Evolutionary conservation across 2,113 vertebrate genomes (phyloP).

Genomic region (Motacilla tschutschensis): DNA sequence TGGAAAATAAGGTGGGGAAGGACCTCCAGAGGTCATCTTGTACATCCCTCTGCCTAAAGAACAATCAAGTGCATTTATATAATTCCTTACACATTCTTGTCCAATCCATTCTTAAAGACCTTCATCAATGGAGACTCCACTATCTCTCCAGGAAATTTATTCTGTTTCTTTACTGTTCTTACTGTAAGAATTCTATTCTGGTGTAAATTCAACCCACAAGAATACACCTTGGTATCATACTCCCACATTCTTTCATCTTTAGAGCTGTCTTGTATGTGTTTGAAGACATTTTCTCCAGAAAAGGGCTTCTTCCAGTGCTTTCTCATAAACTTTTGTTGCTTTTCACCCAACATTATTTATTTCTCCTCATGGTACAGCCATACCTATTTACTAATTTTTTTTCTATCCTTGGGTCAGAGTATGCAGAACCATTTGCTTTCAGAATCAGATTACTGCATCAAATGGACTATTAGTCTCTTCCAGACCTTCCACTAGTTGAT

Average conservation of each 20-base stretch:
- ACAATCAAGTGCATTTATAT: background rate
- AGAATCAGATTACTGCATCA: constrained; percentile 33
- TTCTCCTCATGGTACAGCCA: background rate
- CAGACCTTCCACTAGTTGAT: constrained; percentile 5
- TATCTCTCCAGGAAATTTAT: background rate
- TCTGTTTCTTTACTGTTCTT: background rate
- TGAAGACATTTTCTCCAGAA: background rate
- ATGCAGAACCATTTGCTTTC: constrained; percentile 11
- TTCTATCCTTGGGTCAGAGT: constrained; percentile 1
- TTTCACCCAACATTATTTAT: background rate
- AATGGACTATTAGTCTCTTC: constrained; percentile 23
- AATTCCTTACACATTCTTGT: background rate
- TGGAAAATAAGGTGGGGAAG: constrained; percentile 9
- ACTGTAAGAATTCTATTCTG: background rate
- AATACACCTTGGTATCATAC: background rate
- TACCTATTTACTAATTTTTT: background rate
- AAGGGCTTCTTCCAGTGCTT: background rate
- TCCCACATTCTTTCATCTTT: background rate
- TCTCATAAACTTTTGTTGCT: background rate
- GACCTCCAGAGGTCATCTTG: background rate
- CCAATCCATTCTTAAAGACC: background rate
- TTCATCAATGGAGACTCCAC: background rate
- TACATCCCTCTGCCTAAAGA: background rate
- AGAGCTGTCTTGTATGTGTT: background rate
- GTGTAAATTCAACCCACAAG: background rate